Conservation (phyloP, 2,888 invertebrate species). For the Leptinotarsa haldemani region DNA sequence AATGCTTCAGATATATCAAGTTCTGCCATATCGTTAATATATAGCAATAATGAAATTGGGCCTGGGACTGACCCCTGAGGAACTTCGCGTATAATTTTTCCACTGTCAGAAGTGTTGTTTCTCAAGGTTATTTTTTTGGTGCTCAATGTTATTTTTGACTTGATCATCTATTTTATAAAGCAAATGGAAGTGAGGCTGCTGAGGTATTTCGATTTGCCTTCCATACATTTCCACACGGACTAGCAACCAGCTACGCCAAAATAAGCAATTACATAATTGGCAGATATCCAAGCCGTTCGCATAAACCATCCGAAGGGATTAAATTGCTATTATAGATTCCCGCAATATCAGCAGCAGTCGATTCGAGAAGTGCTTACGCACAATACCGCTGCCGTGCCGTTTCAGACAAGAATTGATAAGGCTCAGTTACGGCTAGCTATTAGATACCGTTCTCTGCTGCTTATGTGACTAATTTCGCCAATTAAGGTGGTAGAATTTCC, state of each 20-base stretch:
- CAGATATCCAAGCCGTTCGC: conserved; percentile 27
- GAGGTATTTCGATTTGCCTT: too few species aligned
- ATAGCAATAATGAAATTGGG: too few species aligned
- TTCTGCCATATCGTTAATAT: too few species aligned
- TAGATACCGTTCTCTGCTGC: conserved; percentile 39
- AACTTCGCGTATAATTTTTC: too few species aligned
- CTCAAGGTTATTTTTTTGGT: too few species aligned
- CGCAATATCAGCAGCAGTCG: conserved; percentile 41
- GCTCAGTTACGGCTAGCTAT: conserved; percentile 37
- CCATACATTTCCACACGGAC: too few species aligned
- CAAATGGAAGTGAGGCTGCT: too few species aligned
- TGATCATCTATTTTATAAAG: too few species aligned
- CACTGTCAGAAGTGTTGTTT: too few species aligned
- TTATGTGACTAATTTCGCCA: conserved; percentile 43
- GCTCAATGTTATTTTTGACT: too few species aligned
- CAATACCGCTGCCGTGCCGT: conserved; percentile 33
- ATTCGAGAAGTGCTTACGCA: conserved; percentile 39
- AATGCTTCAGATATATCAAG: too few species aligned
- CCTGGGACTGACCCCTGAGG: too few species aligned
- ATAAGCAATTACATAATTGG: not conserved
- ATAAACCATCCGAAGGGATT: conserved; percentile 35
- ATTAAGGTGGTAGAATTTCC: conserved; percentile 44
- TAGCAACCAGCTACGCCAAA: not conserved
- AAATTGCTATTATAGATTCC: conserved; percentile 41
- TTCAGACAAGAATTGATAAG: conserved; percentile 41